Conservation (phyloP, 2,888 invertebrate genomes). For the Galerucella nymphaeae region DNA sequence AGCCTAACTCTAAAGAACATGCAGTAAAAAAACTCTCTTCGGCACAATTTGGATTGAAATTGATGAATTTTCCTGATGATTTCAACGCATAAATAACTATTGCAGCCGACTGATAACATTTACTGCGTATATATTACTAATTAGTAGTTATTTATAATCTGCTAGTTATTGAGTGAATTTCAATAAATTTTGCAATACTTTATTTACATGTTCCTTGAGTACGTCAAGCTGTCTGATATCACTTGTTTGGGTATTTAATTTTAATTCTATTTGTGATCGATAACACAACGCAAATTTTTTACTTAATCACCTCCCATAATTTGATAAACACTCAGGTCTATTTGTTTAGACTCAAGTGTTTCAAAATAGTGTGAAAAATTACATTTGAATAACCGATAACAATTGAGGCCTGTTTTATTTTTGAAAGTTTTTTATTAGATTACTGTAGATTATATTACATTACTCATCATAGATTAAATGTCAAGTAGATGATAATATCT, state of each 20-base stretch:
- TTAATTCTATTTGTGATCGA: not conserved
- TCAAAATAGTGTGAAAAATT: too few relatives aligned
- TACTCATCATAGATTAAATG: too few relatives aligned
- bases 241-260: constrained; percentile 16
- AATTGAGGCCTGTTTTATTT: too few relatives aligned
- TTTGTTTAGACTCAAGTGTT: not conserved
- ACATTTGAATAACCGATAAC: too few relatives aligned
- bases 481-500: too few relatives aligned
- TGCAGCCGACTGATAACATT: not conserved
- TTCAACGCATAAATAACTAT: not conserved
- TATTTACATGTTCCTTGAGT: constrained; percentile 19
- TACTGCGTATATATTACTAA: constrained; percentile 12
- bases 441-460: too few relatives aligned
- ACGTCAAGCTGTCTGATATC: constrained; percentile 35
- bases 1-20: too few relatives aligned
- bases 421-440: too few relatives aligned
- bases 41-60: not conserved
- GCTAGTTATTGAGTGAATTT: not conserved
- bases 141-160: constrained; percentile 10
- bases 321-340: constrained; percentile 2
- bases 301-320: not conserved
- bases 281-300: not conserved
- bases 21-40: too few relatives aligned
- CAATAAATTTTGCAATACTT: constrained; percentile 9
- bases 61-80: not conserved